phyloP scores from a whole-genome alignment of 2,888 invertebrate species.

The Catocala sponsa region DNA sequence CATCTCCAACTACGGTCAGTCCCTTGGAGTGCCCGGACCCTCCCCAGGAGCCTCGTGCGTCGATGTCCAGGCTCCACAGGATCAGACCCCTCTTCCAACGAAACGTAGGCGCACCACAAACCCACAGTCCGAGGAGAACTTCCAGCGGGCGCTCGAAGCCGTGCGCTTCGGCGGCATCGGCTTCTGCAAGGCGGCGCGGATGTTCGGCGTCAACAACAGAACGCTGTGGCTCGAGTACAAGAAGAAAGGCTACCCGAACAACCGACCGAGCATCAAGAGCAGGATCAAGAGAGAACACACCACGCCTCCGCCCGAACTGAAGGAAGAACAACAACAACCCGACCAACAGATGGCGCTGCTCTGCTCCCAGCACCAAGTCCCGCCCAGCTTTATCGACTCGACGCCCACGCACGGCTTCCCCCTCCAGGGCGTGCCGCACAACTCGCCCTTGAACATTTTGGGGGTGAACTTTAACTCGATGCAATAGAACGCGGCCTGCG shows the following conservation, averaged over 20 bases:
- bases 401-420: slow-evolving; percentile 90
- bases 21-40: slow-evolving; percentile 74
- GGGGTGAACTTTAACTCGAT: slow-evolving; percentile 93
- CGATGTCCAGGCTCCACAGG: slow-evolving; percentile 66
- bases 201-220: slow-evolving; percentile 95
- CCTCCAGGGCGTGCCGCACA: slow-evolving; percentile 89
- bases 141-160: slow-evolving; percentile 93
- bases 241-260: slow-evolving; percentile 94
- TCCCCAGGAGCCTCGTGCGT: slow-evolving; percentile 74
- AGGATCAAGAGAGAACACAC: slow-evolving; percentile 91
- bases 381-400: slow-evolving; percentile 91
- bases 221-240: slow-evolving; percentile 95
- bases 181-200: slow-evolving; percentile 94
- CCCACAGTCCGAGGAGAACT: slow-evolving; percentile 95
- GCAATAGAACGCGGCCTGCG: slow-evolving; percentile 88
- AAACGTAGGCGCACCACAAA: slow-evolving; percentile 92
- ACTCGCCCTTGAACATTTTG: slow-evolving; percentile 91
- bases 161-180: slow-evolving; percentile 95
- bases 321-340: slow-evolving; percentile 70
- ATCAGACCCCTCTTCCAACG: slow-evolving; percentile 66
- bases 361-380: slow-evolving; percentile 90
- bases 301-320: slow-evolving; percentile 88
- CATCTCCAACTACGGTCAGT: slow-evolving; percentile 76
- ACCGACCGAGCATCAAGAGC: slow-evolving; percentile 92
- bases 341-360: slow-evolving; percentile 86